Evolutionary conservation across 2,888 invertebrate species (phyloP).

Genomic region (Ectobius pallidus): DNA sequence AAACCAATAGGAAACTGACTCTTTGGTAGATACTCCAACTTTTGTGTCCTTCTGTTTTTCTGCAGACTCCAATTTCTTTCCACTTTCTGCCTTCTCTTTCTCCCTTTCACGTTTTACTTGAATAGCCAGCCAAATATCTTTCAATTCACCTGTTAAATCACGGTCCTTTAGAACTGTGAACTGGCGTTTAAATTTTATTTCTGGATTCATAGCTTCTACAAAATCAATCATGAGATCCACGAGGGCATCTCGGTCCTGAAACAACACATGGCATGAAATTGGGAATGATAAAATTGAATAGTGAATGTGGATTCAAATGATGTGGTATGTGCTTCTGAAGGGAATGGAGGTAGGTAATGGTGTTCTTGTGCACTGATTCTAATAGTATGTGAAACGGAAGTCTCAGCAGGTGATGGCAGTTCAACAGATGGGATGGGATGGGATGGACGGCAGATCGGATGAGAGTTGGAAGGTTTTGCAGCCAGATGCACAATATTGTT

Average conservation of each 20-base stretch:
- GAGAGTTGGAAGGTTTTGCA: no score
- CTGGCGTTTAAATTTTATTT: slow-evolving; percentile 63
- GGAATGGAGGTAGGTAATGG: neutral
- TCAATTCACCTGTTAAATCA: slow-evolving; percentile 73
- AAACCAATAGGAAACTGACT: neutral
- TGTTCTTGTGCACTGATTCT: no score
- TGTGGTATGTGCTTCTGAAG: no score
- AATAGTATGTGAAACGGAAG: no score
- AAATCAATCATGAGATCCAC: slow-evolving; percentile 73
- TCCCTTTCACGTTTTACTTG: slow-evolving; percentile 65
- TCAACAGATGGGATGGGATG: no score
- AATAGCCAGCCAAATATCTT: slow-evolving; percentile 76
- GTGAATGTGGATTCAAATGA: no score
- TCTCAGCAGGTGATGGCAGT: no score
- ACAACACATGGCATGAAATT: no score
- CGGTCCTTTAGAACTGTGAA: slow-evolving; percentile 67
- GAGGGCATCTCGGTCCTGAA: slow-evolving; percentile 68
- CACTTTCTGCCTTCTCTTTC: slow-evolving; percentile 30
- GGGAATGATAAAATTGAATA: neutral
- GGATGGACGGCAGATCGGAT: no score
- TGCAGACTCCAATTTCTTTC: slow-evolving; percentile 11
- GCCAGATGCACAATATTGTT: no score
- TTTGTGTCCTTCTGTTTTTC: slow-evolving; percentile 5
- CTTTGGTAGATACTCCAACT: neutral
- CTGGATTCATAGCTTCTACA: slow-evolving; percentile 74